Percentiles rank a stretch among this genome's conserved stretches.
phyloP scores from a whole-genome alignment of 92 coral and sea anemone species.

The Epizoanthus scotinus region DNA sequence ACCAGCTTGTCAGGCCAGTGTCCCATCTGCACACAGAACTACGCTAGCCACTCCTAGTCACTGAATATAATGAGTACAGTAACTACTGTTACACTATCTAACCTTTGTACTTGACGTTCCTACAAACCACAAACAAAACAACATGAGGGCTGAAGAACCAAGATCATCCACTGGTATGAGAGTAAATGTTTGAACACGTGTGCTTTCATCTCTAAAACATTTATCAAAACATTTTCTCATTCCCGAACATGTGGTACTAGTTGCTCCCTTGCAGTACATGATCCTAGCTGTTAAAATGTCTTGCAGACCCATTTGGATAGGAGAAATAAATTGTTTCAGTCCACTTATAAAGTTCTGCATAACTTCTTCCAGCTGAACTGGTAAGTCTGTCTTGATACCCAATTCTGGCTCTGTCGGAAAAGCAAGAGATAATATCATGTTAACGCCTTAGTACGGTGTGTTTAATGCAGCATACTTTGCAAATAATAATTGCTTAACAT shows the following conservation, averaged over 20 bases:
- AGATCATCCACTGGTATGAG: slow-evolving; percentile 20
- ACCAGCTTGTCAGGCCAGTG: too few relatives aligned
- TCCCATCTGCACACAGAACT: too few relatives aligned
- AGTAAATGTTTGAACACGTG: not conserved
- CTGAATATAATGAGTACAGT: too few relatives aligned
- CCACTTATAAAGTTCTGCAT: slow-evolving; percentile 14
- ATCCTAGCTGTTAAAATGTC: slow-evolving; percentile 17
- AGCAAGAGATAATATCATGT: not conserved
- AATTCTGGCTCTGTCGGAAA: slow-evolving; percentile 14
- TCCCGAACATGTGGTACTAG: not conserved
- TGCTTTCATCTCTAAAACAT: not conserved
- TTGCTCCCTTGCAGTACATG: slow-evolving; percentile 31
- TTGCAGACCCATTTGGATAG: not conserved
- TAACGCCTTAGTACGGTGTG: not conserved
- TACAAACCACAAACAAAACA: slow-evolving; percentile 3
- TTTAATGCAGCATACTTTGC: too few relatives aligned
- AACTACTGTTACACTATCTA: not conserved
- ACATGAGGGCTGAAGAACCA: slow-evolving; percentile 2
- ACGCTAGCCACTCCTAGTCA: too few relatives aligned
- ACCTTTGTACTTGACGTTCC: not conserved
- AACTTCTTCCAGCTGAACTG: slow-evolving; percentile 15
- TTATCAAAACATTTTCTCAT: slow-evolving; percentile 6
- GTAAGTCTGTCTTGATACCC: not conserved
- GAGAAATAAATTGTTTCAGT: not conserved
- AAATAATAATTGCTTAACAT: too few relatives aligned